phyloP scores from a whole-genome alignment of 2,797 vertebrate genomes.

The Scolopax rusticola region DNA sequence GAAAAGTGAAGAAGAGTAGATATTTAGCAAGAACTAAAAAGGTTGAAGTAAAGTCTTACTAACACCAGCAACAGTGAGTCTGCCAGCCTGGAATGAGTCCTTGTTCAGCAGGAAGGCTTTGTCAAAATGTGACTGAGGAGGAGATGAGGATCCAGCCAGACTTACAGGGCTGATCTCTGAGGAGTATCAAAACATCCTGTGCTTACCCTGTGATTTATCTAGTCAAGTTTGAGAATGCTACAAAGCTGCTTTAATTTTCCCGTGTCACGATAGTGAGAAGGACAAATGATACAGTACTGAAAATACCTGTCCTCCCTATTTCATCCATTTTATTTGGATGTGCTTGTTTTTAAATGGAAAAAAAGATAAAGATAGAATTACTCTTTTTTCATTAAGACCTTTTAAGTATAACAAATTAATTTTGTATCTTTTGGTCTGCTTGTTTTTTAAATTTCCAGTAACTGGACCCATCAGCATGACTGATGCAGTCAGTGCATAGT shows the following conservation, averaged over 20 bases:
- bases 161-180: neutral
- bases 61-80: fast-evolving
- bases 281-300: conserved; percentile 5
- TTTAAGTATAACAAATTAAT: neutral
- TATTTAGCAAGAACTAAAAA: neutral
- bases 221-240: neutral
- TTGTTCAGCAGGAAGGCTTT: neutral
- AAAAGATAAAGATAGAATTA: neutral
- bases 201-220: conserved; percentile 8
- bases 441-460: neutral
- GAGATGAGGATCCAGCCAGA: neutral
- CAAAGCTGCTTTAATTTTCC: conserved; percentile 22
- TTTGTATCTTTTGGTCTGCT: neutral
- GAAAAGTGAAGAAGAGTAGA: neutral
- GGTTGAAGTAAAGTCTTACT: neutral
- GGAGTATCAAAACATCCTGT: neutral
- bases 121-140: neutral
- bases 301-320: neutral
- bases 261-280: neutral
- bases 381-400: neutral
- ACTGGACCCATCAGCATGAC: neutral
- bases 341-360: neutral
- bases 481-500: neutral
- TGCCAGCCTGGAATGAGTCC: neutral
- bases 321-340: neutral